Conservation (phyloP, 2,113 vertebrate species). For the Centropristis striata region DNA sequence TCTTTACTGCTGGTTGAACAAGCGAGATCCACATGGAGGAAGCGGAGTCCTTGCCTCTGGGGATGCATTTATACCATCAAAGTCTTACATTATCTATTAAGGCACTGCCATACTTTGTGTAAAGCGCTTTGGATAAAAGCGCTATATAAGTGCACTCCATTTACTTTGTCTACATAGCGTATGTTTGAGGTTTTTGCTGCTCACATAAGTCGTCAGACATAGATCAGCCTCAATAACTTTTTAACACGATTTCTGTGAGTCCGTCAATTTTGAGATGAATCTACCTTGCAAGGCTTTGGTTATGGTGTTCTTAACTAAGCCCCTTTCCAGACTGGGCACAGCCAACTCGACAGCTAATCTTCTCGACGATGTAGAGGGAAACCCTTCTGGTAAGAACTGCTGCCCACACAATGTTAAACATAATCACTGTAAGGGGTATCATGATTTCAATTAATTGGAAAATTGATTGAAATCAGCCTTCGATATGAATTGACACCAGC, state of each 20-base stretch:
- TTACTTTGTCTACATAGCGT: too few species aligned
- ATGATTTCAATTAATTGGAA: too few species aligned
- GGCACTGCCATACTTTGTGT: too few species aligned
- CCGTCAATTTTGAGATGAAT: not conserved
- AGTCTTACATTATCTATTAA: too few species aligned
- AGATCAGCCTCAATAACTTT: too few species aligned
- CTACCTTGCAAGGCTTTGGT: not conserved
- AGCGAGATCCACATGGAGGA: not conserved
- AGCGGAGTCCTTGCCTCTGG: too few species aligned
- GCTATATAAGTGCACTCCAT: too few species aligned
- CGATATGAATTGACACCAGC: not conserved
- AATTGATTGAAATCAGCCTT: not conserved
- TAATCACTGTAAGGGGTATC: too few species aligned
- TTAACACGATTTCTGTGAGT: not conserved
- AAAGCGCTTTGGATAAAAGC: too few species aligned
- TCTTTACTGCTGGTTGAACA: not conserved
- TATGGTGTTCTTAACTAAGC: conserved; percentile 61
- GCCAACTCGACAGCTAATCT: conserved; percentile 96
- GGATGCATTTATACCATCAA: not conserved
- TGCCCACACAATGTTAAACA: not conserved
- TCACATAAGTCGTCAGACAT: too few species aligned
- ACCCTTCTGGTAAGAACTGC: conserved; percentile 89
- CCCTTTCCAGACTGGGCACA: conserved; percentile 87
- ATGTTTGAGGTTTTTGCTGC: not conserved
- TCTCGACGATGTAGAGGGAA: conserved; percentile 93